Conservation (phyloP, 2,797 vertebrate genomes). For the Chelon auratus region DNA sequence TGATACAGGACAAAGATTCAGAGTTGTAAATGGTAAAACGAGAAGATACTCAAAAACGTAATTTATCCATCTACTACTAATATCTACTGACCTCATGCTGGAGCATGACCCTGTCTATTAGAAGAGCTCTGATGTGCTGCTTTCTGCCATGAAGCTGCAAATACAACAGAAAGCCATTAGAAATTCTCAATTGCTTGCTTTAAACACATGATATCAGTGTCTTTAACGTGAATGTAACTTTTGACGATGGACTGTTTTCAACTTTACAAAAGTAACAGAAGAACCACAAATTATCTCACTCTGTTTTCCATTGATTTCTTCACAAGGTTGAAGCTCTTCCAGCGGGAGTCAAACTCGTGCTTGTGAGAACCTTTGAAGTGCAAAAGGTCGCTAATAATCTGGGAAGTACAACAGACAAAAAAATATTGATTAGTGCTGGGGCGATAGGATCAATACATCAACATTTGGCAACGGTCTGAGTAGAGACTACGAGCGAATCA, state of each 20-base stretch:
- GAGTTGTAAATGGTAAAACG: conserved; percentile 14
- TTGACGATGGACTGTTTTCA: neutral
- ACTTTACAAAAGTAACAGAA: neutral
- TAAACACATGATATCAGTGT: neutral
- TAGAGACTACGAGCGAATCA: neutral
- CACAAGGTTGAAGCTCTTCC: conserved; percentile 98
- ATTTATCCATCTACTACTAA: conserved; percentile 57
- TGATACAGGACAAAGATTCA: conserved; percentile 62
- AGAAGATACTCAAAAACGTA: fast-evolving
- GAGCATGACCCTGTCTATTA: conserved; percentile 98
- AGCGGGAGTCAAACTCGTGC: conserved; percentile 97
- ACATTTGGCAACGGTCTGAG: neutral
- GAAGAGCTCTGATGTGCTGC: conserved; percentile 94
- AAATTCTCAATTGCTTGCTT: neutral
- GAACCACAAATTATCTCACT: conserved; percentile 81
- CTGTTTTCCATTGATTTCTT: conserved; percentile 99
- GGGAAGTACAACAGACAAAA: conserved; percentile 49
- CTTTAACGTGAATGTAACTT: neutral
- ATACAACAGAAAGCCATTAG: conserved; percentile 20
- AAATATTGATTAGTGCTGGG: conserved; percentile 24
- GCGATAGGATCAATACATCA: neutral
- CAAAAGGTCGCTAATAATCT: conserved; percentile 96
- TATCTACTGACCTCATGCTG: conserved; percentile 95
- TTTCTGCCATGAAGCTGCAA: conserved; percentile 95
- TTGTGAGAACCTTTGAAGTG: conserved; percentile 98